Evolutionary conservation across 2,888 invertebrate genomes (phyloP).

Genomic region (Noctua janthina): DNA sequence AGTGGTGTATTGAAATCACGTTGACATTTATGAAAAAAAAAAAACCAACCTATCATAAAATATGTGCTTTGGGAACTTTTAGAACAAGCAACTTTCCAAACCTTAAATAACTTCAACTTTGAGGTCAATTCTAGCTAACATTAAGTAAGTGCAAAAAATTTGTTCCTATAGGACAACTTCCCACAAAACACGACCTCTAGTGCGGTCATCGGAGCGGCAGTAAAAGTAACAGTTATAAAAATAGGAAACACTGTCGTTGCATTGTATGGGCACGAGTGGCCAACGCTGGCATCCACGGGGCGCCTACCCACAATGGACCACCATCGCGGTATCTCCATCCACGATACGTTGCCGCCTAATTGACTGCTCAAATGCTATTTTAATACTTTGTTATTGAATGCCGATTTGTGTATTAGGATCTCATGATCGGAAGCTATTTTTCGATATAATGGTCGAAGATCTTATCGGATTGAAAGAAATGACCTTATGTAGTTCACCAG

Average conservation of each 20-base stretch:
- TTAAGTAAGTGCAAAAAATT: constrained; percentile 18
- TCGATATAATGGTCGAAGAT: constrained; percentile 63
- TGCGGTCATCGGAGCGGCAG: constrained; percentile 85
- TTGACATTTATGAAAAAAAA: neutral
- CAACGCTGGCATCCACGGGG: constrained; percentile 80
- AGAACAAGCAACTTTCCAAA: neutral
- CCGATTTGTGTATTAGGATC: constrained; percentile 69
- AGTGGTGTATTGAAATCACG: constrained; percentile 13
- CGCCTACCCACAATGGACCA: constrained; percentile 87
- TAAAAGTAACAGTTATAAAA: constrained; percentile 86
- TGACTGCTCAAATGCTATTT: constrained; percentile 89
- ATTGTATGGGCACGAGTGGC: constrained; percentile 81
- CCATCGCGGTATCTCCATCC: constrained; percentile 89
- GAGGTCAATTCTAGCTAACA: constrained; percentile 1
- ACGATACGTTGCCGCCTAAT: constrained; percentile 89
- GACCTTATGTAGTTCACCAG: neutral
- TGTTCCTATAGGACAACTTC: constrained; percentile 77
- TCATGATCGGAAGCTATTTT: constrained; percentile 61
- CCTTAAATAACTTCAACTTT: neutral
- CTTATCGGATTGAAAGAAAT: constrained; percentile 47
- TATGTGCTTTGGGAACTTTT: neutral
- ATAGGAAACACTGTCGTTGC: constrained; percentile 84
- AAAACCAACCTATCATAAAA: neutral
- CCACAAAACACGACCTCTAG: constrained; percentile 84
- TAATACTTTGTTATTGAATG: constrained; percentile 87